Base-by-base conservation (phyloP, 92 coral and sea anemone species). In the Bergia puertoricense region DNA sequence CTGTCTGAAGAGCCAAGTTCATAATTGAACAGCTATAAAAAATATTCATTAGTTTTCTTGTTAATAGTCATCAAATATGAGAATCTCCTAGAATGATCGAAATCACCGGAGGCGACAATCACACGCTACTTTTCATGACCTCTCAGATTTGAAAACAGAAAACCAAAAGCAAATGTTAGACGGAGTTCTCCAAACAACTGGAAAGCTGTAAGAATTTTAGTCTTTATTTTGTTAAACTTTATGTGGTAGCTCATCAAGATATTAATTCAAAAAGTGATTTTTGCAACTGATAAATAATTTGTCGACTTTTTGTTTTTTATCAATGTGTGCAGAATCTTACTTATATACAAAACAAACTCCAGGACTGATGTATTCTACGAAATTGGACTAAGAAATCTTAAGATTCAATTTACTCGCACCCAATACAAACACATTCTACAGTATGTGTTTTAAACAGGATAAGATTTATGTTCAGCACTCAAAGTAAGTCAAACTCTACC, bases 1-100 rank as follows among this genome's bases (percentile, higher is more conserved):
- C 87, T 84, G 87, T 8, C 65, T 36, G 65, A 71, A 44, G 0
- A 22, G 45, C 93, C 88, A 68, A 92, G 89, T 62, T 90, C 75
- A 69, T 84, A 87, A 79, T 86, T 88, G 38, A 93, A 91, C 85
- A 75, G 85, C 67, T 88, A 38, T 81, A 77, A 76, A 46, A 92
- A 85, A 79, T 93, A 89, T 81, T 95, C 92, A 40, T 95, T 91
- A 74, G 81, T 74, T 79, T 82, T 86, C 83, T 86, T 86, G 88
- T 93, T 88, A 76, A 93, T 82, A 85, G 90, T 95, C 73, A 95
- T 90, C 65, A 93, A 90, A 75, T 22, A 40, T 84, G 65, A 84
- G 42, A 84, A 42, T 84, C 87, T 42, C 62, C 75, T 51, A 20
- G 78, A 84, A 84, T 18, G 38, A 30, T 71, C 56, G 9, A 68